Conservation (phyloP, 2,113 vertebrate species). For the Onychostruthus taczanowskii region DNA sequence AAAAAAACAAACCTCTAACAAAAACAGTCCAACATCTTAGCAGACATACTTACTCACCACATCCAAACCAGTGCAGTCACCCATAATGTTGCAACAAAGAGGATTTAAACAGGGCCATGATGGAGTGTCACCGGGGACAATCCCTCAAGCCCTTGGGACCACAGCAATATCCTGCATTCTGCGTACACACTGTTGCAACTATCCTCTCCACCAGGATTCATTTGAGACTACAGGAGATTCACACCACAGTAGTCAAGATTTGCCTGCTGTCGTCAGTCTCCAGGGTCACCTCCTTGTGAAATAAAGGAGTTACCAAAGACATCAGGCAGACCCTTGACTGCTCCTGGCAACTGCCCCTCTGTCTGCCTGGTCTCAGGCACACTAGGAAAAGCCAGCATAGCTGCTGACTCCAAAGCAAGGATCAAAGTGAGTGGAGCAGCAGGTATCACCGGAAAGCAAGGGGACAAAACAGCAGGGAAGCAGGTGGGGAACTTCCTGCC, state of each 20-base stretch:
- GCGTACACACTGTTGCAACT: not conserved
- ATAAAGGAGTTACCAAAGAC: not conserved
- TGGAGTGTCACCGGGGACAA: not conserved
- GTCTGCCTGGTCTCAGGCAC: not conserved
- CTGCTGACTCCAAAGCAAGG: not conserved
- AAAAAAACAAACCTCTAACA: not conserved
- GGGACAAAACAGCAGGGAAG: not conserved
- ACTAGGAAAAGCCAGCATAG: not conserved
- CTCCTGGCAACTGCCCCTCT: not conserved
- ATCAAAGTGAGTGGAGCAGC: not conserved
- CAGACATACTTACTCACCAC: not conserved
- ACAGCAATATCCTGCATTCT: not conserved
- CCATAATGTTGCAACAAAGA: not conserved
- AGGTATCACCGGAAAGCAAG: not conserved
- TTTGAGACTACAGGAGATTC: not conserved
- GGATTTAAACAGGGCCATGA: not conserved
- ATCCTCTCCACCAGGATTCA: not conserved
- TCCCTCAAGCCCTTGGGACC: not conserved
- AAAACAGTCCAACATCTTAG: not conserved
- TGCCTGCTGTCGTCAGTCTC: not conserved
- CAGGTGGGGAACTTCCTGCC: not conserved
- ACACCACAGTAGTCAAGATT: not conserved
- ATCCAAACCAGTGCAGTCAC: not conserved
- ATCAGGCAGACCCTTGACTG: not conserved
- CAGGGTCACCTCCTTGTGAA: not conserved